phyloP scores from a whole-genome alignment of 2,888 invertebrate genomes.

The Auanema freiburgensis region DNA sequence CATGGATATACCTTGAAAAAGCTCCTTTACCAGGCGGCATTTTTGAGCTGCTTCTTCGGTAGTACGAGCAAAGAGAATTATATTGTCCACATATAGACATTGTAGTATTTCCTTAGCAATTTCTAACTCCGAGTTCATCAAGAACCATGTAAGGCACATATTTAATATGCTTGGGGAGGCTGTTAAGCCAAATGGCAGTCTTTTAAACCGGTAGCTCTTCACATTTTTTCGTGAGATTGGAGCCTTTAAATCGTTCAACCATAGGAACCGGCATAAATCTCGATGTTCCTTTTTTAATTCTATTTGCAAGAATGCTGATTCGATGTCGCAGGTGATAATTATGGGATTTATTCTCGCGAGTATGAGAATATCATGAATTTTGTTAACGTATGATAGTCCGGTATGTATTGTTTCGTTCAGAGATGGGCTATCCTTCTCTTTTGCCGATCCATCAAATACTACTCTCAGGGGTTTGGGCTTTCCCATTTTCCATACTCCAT shows the following conservation, averaged over 20 bases:
- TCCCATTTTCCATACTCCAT: constrained; percentile 1
- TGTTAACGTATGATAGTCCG: constrained; percentile 1
- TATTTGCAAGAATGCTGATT: constrained; percentile 4
- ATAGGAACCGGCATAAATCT: constrained; percentile 2
- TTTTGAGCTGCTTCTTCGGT: background rate
- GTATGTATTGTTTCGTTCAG: constrained; percentile 2
- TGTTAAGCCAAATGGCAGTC: constrained; percentile 6
- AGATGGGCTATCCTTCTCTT: background rate
- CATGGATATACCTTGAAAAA: constrained; percentile 1
- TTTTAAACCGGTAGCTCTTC: background rate
- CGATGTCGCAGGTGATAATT: background rate
- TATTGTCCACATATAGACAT: background rate
- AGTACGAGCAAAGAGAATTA: background rate
- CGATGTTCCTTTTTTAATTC: background rate
- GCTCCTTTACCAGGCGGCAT: background rate
- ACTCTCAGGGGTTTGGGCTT: constrained; percentile 1
- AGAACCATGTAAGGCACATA: background rate
- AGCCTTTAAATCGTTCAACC: background rate
- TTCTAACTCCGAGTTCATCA: background rate
- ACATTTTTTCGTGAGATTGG: background rate
- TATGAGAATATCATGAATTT: constrained; percentile 2
- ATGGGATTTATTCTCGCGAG: background rate
- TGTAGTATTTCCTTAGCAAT: background rate
- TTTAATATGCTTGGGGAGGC: constrained; percentile 6
- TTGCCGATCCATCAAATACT: constrained; percentile 1